These are phyloP conservation scores for Prionchulus punctatus DNA, from an alignment of 2,888 invertebrate species.

Conservation along the genomic window DNA sequence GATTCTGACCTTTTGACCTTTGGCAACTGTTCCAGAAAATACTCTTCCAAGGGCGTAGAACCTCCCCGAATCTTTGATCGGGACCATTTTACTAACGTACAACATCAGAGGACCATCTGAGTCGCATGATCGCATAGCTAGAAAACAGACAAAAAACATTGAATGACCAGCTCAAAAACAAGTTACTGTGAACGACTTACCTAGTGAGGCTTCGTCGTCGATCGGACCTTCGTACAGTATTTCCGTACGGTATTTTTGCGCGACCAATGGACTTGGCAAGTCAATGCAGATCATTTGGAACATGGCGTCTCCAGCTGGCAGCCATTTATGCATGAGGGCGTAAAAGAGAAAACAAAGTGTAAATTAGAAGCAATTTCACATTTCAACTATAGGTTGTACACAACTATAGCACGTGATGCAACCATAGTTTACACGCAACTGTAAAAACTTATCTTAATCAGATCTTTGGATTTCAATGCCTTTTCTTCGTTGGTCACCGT, in stretches of 20 bases:
- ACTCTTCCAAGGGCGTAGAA: constrained; percentile 19
- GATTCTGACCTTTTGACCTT: constrained; percentile 14
- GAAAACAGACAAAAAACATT: background rate
- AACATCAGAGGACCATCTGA: constrained; percentile 18
- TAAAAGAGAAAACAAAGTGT: constrained; percentile 8
- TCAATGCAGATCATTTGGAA: constrained; percentile 17
- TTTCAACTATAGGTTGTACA: constrained; percentile 95
- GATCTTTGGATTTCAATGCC: too few species aligned
- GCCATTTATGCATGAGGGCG: constrained; percentile 16
- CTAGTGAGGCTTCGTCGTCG: constrained; percentile 16
- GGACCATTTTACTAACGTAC: constrained; percentile 20
- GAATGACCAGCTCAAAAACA: constrained; percentile 13
- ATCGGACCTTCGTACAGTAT: constrained; percentile 18
- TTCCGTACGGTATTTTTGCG: constrained; percentile 18
- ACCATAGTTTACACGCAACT: constrained; percentile 49
- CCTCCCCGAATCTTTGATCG: constrained; percentile 13
- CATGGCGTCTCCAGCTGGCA: constrained; percentile 18
- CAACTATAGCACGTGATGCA: constrained; percentile 94
- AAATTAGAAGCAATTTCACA: constrained; percentile 57
- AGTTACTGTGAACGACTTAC: too few species aligned
- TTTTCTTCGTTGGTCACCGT: too few species aligned
- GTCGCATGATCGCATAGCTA: constrained; percentile 14
- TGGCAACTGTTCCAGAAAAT: constrained; percentile 15
- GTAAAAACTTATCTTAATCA: too few species aligned
- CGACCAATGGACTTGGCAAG: constrained; percentile 16